Evolutionary conservation across 2,797 vertebrate genomes (phyloP), one percentile per base, ranked within the genome.

Genomic region (Manis javanica): DNA sequence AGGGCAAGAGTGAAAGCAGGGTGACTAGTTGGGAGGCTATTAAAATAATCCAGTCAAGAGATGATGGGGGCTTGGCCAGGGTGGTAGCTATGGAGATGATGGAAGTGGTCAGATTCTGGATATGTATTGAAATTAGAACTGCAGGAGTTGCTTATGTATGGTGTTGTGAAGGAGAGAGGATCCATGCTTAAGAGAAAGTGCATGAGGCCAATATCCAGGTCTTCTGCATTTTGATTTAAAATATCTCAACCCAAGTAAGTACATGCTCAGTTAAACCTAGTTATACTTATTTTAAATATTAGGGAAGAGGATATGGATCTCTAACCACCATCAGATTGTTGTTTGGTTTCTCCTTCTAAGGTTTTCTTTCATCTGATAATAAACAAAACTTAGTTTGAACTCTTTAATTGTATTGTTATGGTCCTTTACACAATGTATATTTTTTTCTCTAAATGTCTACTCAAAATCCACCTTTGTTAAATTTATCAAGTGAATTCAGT

Each of bases 381-480:
- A 90, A 86, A 23, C 61, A 79, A 84, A 92, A 72, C 13, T 64
- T 85, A 77, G 69, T 13, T 51, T 95, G 63, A 90, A 79, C 63
- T 68, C 72, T 91, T 75, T 39, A 15, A 0, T 55, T 88, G 79
- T 72, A 94, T 84, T 72, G 24, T 69, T 78, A 79, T 3, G 0
- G 18, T 37, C 91, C 46, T 96, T 96, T 61, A 63, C 13, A 34
- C 72, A 77, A 34, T 49, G 11, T 79, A 34, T 39, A 55, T 87
- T 82, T 84, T 7, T 91, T 84, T 34, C 23, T 90, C 55, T 94
- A 61, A 88, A 57, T 88, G 49, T 75, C 66, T 91, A 42, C 21
- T 90, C 46, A 84, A 16, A 89, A 89, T 89, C 24, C 16, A 87
- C 34, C 77, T 94, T 72, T 19, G 34, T 88, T 88, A 66, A 86